Evolutionary conservation across 2,797 vertebrate species (phyloP).

Genomic region (Pristis pectinata): DNA sequence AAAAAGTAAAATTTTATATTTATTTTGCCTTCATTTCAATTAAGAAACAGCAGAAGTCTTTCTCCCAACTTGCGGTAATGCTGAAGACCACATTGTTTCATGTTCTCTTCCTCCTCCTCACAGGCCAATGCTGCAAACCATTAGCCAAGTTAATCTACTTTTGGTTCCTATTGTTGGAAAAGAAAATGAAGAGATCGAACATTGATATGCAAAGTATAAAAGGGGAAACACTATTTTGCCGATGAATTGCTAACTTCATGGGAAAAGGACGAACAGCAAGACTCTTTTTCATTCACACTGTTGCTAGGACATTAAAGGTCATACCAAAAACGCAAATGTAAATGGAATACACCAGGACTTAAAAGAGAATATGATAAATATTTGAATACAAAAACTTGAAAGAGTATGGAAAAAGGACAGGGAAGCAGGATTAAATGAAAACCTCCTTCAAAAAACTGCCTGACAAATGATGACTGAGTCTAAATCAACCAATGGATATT

Average conservation of each 20-base stretch:
- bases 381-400: background rate
- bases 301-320: background rate
- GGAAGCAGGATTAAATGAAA: background rate
- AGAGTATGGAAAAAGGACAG: background rate
- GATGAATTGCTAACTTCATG: background rate
- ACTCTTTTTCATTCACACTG: background rate
- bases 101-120: background rate
- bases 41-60: background rate
- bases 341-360: background rate
- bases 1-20: background rate
- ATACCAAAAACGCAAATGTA: background rate
- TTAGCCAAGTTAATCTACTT: background rate
- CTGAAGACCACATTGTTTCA: background rate
- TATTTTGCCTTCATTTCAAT: background rate
- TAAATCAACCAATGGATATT: background rate
- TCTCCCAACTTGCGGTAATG: background rate
- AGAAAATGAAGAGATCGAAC: background rate
- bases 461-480: background rate
- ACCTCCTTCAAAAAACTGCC: background rate
- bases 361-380: background rate
- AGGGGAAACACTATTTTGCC: background rate
- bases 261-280: background rate
- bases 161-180: background rate
- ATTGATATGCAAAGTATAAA: background rate
- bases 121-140: background rate